Conservation (phyloP, 2,113 vertebrate species). For the Chinchilla lanigera region DNA sequence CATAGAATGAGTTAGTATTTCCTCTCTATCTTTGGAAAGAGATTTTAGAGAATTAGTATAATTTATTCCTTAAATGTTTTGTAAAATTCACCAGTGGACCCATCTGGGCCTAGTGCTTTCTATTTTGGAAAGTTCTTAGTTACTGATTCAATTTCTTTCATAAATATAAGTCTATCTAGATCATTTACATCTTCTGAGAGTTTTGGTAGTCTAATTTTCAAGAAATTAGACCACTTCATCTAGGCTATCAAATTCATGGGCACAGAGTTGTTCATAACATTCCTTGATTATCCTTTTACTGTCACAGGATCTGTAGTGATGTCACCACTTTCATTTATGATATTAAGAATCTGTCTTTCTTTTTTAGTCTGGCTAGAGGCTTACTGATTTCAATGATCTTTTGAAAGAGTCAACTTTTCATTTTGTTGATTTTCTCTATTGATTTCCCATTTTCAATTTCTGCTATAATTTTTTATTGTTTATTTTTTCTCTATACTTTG, state of each 20-base stretch:
- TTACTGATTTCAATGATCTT: neutral
- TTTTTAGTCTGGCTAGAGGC: neutral
- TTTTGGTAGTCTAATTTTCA: neutral
- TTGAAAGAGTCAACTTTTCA: neutral
- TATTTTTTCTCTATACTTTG: neutral
- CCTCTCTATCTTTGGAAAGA: neutral
- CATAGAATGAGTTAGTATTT: neutral
- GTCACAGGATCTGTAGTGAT: neutral
- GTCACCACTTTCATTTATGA: neutral
- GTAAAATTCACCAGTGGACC: neutral
- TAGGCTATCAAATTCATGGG: neutral
- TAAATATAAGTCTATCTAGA: neutral
- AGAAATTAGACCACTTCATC: neutral
- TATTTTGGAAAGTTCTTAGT: neutral
- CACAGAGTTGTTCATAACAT: neutral
- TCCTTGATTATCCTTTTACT: neutral
- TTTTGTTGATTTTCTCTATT: neutral
- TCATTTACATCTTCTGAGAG: neutral
- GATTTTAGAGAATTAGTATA: neutral
- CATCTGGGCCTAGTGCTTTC: neutral
- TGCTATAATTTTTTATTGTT: neutral
- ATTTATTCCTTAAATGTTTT: neutral
- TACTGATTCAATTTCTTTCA: neutral
- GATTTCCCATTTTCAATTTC: neutral
- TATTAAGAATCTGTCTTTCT: neutral